These are phyloP conservation scores for Buathra laborator DNA, from an alignment of 2,888 invertebrate species.

Conservation along the genomic window DNA sequence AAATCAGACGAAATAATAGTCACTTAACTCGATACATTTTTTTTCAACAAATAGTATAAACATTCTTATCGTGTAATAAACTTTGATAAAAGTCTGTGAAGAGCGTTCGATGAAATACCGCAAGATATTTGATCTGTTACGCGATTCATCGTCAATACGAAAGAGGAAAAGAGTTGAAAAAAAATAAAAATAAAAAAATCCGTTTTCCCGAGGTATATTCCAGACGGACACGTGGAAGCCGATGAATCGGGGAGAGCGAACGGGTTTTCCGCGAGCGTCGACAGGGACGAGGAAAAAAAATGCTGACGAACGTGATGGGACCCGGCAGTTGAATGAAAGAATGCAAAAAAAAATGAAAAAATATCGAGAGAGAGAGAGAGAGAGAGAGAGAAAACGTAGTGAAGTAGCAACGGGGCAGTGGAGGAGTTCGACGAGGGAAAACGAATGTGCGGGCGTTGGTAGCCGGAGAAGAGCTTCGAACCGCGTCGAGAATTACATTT, in stretches of 20 bases:
- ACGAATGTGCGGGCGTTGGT: conserved; percentile 21
- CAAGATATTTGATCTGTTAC: conserved; percentile 22
- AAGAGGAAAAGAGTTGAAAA: conserved; percentile 16
- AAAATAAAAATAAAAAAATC: conserved; percentile 18
- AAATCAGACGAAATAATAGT: background rate
- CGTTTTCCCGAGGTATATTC: conserved; percentile 24
- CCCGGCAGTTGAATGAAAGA: conserved; percentile 20
- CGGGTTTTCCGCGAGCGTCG: conserved; percentile 42
- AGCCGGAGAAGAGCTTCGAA: conserved; percentile 33
- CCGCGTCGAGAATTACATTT: conserved; percentile 24
- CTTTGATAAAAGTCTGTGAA: background rate
- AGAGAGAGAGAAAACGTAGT: conserved; percentile 32
- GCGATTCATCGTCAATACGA: background rate
- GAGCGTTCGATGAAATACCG: background rate
- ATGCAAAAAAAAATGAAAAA: conserved; percentile 21
- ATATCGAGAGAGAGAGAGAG: conserved; percentile 22
- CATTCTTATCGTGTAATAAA: background rate
- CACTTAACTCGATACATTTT: too few species aligned
- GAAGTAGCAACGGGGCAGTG: conserved; percentile 20
- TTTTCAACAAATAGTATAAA: background rate
- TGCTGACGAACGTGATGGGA: conserved; percentile 45
- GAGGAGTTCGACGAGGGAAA: conserved; percentile 28
- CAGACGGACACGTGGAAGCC: conserved; percentile 23
- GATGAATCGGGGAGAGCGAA: conserved; percentile 28
- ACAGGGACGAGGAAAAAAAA: conserved; percentile 32